A percentile compares a stretch with the other conserved stretches of the same genome.
These are phyloP conservation scores for Phodopus roborovskii DNA, from an alignment of 2,113 vertebrate genomes.

Conservation along the genomic window DNA sequence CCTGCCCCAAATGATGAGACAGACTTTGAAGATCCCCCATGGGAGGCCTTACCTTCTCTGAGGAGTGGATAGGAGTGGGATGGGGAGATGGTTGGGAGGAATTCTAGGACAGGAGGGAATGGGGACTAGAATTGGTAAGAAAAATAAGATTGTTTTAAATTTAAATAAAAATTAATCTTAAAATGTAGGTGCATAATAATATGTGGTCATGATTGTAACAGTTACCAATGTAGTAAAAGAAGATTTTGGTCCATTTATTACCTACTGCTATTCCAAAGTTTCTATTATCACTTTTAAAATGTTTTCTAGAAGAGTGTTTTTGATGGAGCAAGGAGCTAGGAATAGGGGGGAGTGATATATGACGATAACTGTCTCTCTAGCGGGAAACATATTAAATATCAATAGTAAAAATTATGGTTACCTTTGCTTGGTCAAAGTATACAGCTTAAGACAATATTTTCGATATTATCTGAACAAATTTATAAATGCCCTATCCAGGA, in stretches of 20 bases:
- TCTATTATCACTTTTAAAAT: background rate
- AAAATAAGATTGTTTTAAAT: no score
- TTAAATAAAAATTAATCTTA: no score
- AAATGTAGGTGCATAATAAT: constrained; percentile 13
- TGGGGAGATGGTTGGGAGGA: no score
- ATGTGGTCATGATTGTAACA: background rate
- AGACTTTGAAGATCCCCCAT: no score
- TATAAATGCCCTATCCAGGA: background rate
- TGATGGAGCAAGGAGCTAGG: background rate
- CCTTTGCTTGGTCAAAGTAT: background rate
- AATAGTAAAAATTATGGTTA: background rate
- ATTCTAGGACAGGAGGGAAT: no score
- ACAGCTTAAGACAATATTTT: background rate
- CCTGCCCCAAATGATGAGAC: no score
- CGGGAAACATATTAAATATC: background rate
- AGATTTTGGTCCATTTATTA: constrained; percentile 9
- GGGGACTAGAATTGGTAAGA: no score
- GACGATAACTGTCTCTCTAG: background rate
- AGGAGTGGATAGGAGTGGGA: no score
- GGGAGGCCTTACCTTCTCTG: no score
- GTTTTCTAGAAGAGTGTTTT: background rate
- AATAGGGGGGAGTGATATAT: background rate
- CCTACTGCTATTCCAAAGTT: background rate
- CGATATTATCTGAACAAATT: background rate
- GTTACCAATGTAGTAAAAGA: background rate